phyloP scores from a whole-genome alignment of 2,888 invertebrate genomes.

The Zonitis immaculata region DNA sequence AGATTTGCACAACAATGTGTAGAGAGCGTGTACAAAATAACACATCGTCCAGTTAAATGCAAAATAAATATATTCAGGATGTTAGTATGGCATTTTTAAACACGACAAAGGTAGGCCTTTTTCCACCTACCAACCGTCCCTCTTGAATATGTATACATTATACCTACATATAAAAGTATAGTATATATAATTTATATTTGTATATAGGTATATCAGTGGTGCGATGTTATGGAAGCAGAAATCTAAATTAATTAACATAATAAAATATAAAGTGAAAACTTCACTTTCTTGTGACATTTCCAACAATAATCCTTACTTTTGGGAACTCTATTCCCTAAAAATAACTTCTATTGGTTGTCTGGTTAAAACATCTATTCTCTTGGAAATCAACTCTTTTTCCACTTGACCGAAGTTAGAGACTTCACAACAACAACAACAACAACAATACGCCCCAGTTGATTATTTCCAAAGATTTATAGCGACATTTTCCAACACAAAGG shows the following conservation, averaged over 20 bases:
- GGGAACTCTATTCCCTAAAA: too few relatives aligned
- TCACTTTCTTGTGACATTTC: slow-evolving; percentile 8
- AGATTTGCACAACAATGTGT: slow-evolving; percentile 19
- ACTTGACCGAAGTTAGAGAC: background rate
- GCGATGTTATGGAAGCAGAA: too few relatives aligned
- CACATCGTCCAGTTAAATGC: slow-evolving; percentile 13
- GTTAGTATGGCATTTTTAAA: slow-evolving; percentile 22
- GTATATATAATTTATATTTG: too few relatives aligned
- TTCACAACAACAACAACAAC: too few relatives aligned
- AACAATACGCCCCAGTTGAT: background rate
- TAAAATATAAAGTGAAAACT: slow-evolving; percentile 21
- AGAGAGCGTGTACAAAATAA: slow-evolving; percentile 10
- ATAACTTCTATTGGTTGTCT: too few relatives aligned
- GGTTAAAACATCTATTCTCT: background rate
- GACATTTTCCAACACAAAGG: background rate
- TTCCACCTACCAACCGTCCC: slow-evolving; percentile 25
- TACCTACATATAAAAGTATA: too few relatives aligned
- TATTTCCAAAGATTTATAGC: background rate
- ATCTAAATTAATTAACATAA: slow-evolving; percentile 25
- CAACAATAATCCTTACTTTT: too few relatives aligned
- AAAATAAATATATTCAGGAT: slow-evolving; percentile 18
- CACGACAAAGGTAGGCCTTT: slow-evolving; percentile 21
- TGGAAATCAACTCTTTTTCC: background rate
- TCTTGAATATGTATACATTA: slow-evolving; percentile 31
- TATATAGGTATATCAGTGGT: too few relatives aligned